Percentiles rank a stretch among this genome's conserved stretches.
Conservation (phyloP, 2,888 invertebrate species). For the Drosophila pegasa region DNA sequence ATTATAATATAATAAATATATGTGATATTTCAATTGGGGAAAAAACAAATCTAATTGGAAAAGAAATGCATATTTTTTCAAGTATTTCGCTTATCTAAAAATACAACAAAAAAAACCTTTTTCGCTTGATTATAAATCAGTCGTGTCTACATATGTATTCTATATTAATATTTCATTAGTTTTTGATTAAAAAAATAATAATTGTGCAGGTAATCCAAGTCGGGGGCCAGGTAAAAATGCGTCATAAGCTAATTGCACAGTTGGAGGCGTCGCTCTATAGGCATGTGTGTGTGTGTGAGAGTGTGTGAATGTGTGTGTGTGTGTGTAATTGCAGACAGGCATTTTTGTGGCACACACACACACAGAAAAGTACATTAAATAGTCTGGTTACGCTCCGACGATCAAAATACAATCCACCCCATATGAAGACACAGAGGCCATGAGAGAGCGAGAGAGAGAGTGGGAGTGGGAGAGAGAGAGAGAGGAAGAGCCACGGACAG, state of each 20-base stretch:
- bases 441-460: background rate
- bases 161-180: background rate
- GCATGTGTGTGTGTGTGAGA: constrained; percentile 4
- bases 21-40: background rate
- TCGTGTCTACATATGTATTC: constrained; percentile 3
- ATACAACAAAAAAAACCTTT: background rate
- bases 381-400: constrained; percentile 75
- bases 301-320: constrained; percentile 8
- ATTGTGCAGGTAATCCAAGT: constrained; percentile 14
- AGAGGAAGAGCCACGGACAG: background rate
- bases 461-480: constrained; percentile 1
- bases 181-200: background rate
- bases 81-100: background rate
- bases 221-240: constrained; percentile 20
- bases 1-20: background rate
- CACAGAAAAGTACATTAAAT: constrained; percentile 31
- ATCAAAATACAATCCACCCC: constrained; percentile 64
- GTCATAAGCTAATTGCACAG: constrained; percentile 40
- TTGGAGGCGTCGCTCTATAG: constrained; percentile 30
- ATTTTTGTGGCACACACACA: constrained; percentile 67
- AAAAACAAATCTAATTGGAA: background rate
- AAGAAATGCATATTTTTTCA: background rate
- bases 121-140: background rate
- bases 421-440: background rate
- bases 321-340: constrained; percentile 61